These are phyloP conservation scores for Pelusios castaneus DNA, from an alignment of 2,113 vertebrate species.

Conservation along the genomic window DNA sequence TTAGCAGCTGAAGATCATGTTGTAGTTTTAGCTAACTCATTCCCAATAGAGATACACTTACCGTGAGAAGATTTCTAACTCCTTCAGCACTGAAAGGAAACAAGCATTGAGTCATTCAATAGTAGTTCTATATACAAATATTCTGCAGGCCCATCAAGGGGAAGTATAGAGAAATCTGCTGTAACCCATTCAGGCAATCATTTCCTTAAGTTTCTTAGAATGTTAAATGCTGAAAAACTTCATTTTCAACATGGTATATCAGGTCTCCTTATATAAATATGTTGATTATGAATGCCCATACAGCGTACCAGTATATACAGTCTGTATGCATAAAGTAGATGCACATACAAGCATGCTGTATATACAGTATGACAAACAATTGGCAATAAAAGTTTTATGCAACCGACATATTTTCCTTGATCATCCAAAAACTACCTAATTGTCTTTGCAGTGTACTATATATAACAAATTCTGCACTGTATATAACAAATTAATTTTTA, in stretches of 20 bases:
- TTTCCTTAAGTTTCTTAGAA: constrained; percentile 46
- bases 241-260: background rate
- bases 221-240: background rate
- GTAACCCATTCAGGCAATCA: constrained; percentile 37
- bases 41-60: constrained; percentile 79
- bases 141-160: constrained; percentile 67
- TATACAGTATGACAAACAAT: background rate
- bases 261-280: constrained; percentile 15
- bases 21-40: constrained; percentile 69
- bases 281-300: constrained; percentile 20
- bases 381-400: constrained; percentile 17
- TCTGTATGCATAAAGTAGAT: background rate
- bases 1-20: constrained; percentile 48
- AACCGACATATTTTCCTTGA: background rate
- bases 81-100: constrained; percentile 87
- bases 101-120: constrained; percentile 85
- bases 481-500: constrained; percentile 21
- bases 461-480: too few relatives aligned
- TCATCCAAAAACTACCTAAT: background rate
- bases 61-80: constrained; percentile 84
- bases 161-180: constrained; percentile 58
- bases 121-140: constrained; percentile 72
- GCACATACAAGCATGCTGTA: background rate
- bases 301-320: background rate
- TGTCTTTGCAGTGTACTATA: background rate